phyloP scores from a whole-genome alignment of 1,140 invertebrate species.

The Rhizoglyphus robini region DNA sequence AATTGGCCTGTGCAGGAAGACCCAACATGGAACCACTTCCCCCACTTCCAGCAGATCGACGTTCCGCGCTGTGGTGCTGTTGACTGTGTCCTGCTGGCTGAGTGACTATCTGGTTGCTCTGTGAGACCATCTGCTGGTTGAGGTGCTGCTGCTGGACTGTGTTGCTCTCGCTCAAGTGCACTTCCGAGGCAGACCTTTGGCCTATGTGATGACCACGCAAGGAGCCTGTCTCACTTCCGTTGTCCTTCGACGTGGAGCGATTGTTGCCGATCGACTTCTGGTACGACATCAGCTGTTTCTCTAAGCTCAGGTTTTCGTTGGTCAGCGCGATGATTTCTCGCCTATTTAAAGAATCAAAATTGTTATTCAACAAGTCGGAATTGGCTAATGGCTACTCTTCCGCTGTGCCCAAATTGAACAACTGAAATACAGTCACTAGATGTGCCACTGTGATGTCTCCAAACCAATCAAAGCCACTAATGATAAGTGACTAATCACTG shows the following conservation, averaged over 20 bases:
- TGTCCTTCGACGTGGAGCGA: neutral
- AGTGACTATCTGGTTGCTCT: too few relatives aligned
- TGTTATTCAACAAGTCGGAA: neutral
- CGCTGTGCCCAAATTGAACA: too few relatives aligned
- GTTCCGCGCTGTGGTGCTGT: neutral
- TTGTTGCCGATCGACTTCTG: constrained; percentile 57
- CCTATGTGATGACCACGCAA: neutral
- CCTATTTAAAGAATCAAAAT: constrained; percentile 34
- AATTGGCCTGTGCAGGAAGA: neutral
- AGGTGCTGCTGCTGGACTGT: too few relatives aligned
- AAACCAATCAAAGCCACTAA: too few relatives aligned
- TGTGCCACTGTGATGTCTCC: too few relatives aligned
- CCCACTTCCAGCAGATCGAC: neutral
- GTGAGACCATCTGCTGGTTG: neutral
- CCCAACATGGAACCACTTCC: neutral
- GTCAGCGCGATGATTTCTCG: constrained; percentile 65
- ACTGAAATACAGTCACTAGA: too few relatives aligned
- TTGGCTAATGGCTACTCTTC: too few relatives aligned
- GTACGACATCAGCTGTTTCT: constrained; percentile 70
- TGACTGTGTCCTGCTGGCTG: too few relatives aligned
- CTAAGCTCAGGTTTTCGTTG: constrained; percentile 68
- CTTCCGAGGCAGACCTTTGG: neutral
- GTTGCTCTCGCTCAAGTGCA: neutral
- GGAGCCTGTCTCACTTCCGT: constrained; percentile 1
- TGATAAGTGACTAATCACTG: too few relatives aligned